Base-by-base conservation (phyloP, 2,113 vertebrate genomes). In the Camelus bactrianus region DNA sequence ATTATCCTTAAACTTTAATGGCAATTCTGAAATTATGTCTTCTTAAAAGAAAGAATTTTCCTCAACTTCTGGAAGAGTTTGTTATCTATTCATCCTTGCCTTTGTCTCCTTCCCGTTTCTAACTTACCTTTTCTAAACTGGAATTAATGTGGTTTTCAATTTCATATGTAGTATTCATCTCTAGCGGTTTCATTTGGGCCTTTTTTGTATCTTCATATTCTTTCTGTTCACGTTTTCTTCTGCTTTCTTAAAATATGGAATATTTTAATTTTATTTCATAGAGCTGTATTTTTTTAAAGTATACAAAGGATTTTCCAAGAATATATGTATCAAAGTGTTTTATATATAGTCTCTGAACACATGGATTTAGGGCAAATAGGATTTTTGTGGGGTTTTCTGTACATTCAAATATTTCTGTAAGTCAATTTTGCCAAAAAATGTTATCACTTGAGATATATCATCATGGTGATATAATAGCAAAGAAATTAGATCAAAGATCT, bases 1-100 rank as follows among this genome's bases (percentile, higher is more conserved):
- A 30, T 80, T 96, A n/a, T 82, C 14, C 50, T 91, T 91, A 86
- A 96, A 82, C 16, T 87, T 80, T 75, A 81, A 82, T 67, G 65
- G 42, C 16, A 96, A 65, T 67, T 81, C n/a, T n/a, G 14, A 79
- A 84, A 94, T 91, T 62, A 75, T 82, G 16, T 81, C n/a, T 75
- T 56, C 50, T 56, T 56, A 76, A 70, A 77, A 89, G 20, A 32
- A 81, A 56, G 35, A 58, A 42, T 75, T 88, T 93, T 16, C 60
- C 24, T 82, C 24, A 26, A 28, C 30, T 87, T 83, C 35, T 77
- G 14, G 65, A 60, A 90, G 65, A 81, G 35, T 76, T 83, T 60
- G 67, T 3, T 77, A 54, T 32, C 30, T 72, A 38, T 91, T 42
- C 83, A 30, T 89, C 87, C 13, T 8, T 72, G 11, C 88, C 42